These are phyloP conservation scores for Apis dorsata DNA, from an alignment of 1,140 invertebrate genomes.

Conservation along the genomic window DNA sequence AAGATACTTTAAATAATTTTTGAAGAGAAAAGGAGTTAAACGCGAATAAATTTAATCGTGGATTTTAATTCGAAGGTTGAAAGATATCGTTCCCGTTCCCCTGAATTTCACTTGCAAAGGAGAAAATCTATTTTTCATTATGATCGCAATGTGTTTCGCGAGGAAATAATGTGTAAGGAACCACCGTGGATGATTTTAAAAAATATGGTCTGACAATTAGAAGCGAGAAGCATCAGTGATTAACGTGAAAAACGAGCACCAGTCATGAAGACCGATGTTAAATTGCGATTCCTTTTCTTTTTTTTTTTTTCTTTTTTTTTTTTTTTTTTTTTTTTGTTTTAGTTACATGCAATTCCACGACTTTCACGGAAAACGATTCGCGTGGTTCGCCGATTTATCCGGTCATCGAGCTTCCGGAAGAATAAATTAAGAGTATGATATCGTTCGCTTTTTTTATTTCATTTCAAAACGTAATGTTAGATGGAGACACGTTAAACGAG, in stretches of 20 bases:
- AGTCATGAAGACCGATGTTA: conserved; percentile 4
- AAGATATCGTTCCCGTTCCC: too few species aligned
- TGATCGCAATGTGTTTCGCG: not conserved
- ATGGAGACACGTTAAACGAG: not conserved
- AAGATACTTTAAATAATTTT: not conserved
- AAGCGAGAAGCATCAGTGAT: conserved; percentile 9
- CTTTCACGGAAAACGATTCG: conserved; percentile 28
- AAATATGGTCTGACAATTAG: conserved; percentile 34
- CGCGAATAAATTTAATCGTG: too few species aligned
- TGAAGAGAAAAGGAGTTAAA: not conserved
- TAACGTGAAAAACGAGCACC: not conserved
- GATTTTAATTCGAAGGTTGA: too few species aligned
- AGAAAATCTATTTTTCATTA: not conserved
- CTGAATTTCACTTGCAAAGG: not conserved
- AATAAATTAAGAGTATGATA: conserved; percentile 48
- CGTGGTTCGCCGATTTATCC: conserved; percentile 37
- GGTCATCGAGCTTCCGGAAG: conserved; percentile 23
- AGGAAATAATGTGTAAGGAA: not conserved
- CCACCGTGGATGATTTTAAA: conserved; percentile 9
- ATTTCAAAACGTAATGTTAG: not conserved
- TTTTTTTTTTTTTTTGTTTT: too few species aligned
- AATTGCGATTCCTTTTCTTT: not conserved
- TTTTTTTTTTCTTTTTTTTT: too few species aligned
- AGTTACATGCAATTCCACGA: not conserved
- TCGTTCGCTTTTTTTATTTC: conserved; percentile 21